phyloP scores from a whole-genome alignment of 2,888 invertebrate genomes.

The Scotopteryx bipunctaria region DNA sequence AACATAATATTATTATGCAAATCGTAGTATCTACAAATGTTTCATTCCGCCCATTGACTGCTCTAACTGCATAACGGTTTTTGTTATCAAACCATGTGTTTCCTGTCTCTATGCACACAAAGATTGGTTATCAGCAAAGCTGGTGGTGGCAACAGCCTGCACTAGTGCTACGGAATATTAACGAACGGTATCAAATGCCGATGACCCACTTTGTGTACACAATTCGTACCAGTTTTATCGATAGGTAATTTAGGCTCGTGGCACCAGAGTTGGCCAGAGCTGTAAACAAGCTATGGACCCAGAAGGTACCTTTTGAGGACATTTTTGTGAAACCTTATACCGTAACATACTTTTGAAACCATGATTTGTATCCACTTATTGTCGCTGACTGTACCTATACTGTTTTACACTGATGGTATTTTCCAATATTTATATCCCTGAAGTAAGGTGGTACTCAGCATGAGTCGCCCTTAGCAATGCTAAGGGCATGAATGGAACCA shows the following conservation, averaged over 20 bases:
- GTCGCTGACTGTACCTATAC: too few relatives aligned
- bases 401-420: background rate
- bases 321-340: too few relatives aligned
- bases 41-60: constrained; percentile 14
- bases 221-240: constrained; percentile 26
- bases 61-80: constrained; percentile 20
- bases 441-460: background rate
- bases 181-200: constrained; percentile 20
- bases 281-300: constrained; percentile 2
- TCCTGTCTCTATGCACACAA: constrained; percentile 28
- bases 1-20: too few relatives aligned
- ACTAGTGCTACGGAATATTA: constrained; percentile 6
- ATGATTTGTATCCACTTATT: too few relatives aligned
- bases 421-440: background rate
- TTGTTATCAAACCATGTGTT: constrained; percentile 26
- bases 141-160: constrained; percentile 23
- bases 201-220: constrained; percentile 21
- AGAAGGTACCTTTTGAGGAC: too few relatives aligned
- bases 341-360: too few relatives aligned
- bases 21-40: too few relatives aligned
- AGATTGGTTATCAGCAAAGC: constrained; percentile 27
- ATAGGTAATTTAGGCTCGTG: constrained; percentile 15
- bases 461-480: too few relatives aligned
- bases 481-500: background rate
- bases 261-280: constrained; percentile 1